Conservation (phyloP, 2,888 invertebrate genomes). For the Cantharis flavilabris region DNA sequence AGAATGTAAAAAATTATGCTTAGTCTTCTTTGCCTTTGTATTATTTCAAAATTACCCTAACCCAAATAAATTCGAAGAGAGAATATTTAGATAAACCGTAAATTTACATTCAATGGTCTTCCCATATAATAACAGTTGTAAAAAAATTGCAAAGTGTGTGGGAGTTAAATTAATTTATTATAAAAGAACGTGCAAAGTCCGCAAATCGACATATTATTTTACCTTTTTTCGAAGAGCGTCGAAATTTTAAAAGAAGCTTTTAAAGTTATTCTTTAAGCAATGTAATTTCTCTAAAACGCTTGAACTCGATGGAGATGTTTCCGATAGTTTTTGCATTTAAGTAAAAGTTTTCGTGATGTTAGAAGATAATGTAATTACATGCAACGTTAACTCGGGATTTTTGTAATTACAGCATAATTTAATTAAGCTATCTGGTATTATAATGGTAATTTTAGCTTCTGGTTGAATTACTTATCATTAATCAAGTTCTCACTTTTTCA, state of each 20-base stretch:
- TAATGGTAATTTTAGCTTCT: neutral
- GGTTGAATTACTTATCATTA: neutral
- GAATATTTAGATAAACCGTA: neutral
- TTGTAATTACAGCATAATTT: neutral
- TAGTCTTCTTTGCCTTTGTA: neutral
- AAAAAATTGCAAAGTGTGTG: neutral
- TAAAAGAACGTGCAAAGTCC: neutral
- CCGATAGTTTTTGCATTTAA: neutral
- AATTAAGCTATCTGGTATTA: neutral
- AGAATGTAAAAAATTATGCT: neutral
- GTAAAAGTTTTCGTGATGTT: constrained; percentile 1
- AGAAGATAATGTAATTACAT: neutral
- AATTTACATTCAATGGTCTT: neutral
- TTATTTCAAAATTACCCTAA: neutral
- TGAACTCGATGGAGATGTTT: neutral
- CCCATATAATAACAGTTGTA: neutral
- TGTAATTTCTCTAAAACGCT: neutral
- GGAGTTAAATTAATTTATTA: neutral
- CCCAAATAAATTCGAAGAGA: neutral
- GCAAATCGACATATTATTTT: neutral
- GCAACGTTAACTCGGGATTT: neutral
- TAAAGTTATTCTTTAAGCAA: neutral
- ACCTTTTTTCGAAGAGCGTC: too few relatives aligned
- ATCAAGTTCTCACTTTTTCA: neutral
- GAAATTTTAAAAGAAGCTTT: neutral